phyloP scores from a whole-genome alignment of 2,113 vertebrate species.

The Amphiprion percula region DNA sequence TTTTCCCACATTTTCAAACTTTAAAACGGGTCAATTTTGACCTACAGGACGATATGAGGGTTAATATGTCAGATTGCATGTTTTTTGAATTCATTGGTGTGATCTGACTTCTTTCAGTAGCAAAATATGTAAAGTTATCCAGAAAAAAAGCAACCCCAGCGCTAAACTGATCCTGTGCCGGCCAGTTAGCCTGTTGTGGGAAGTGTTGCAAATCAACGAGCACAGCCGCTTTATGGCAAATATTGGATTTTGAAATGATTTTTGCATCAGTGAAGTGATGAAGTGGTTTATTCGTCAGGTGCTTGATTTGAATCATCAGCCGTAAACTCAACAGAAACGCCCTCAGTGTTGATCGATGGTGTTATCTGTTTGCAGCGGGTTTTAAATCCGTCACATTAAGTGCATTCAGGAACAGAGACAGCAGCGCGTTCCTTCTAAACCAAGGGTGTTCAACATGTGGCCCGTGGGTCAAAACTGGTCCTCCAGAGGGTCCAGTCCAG shows the following conservation, averaged over 20 bases:
- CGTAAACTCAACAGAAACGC: not conserved
- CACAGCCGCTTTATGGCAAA: slow-evolving; percentile 4
- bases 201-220: slow-evolving; percentile 4
- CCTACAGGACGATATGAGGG: no score
- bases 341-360: not conserved
- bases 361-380: not conserved
- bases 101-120: no score
- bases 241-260: slow-evolving; percentile 24
- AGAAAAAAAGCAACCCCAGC: not conserved
- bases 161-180: slow-evolving; percentile 1
- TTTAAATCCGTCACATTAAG: not conserved
- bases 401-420: no score
- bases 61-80: no score
- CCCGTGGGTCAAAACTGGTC: no score
- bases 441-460: not conserved
- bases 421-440: no score
- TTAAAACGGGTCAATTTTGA: no score
- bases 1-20: no score
- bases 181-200: not conserved
- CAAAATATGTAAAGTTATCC: no score
- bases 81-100: no score
- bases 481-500: no score
- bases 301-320: slow-evolving; percentile 8
- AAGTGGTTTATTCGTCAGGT: slow-evolving; percentile 20
- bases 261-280: slow-evolving; percentile 22